Conservation (phyloP, 2,888 invertebrate genomes). For the Invenusta paracnida region DNA sequence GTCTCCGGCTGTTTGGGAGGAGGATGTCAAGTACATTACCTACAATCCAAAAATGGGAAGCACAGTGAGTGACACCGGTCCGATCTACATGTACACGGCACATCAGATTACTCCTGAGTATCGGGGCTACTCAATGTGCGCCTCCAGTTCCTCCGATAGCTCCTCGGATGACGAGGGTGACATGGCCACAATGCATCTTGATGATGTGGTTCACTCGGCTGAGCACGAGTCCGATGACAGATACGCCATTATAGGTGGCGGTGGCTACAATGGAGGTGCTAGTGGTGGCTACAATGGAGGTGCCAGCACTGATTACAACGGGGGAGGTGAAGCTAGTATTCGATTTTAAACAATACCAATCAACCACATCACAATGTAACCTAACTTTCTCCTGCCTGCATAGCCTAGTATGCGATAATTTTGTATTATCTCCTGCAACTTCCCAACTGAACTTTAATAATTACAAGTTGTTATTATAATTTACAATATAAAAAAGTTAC, state of each 20-base stretch:
- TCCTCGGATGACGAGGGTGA: neutral
- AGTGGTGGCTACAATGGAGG: neutral
- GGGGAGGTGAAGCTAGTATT: neutral
- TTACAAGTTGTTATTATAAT: too few relatives aligned
- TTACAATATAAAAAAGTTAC: too few relatives aligned
- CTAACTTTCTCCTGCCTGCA: too few relatives aligned
- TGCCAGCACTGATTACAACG: neutral
- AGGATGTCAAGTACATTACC: conserved; percentile 39
- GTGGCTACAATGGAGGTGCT: neutral
- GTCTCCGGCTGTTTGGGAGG: conserved; percentile 30
- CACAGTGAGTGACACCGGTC: conserved; percentile 30
- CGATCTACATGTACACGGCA: conserved; percentile 42
- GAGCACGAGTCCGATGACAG: neutral
- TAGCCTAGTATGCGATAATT: too few relatives aligned
- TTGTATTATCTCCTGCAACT: too few relatives aligned
- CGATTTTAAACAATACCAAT: neutral
- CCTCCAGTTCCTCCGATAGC: neutral
- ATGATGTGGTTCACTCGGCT: neutral
- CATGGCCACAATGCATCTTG: conserved; percentile 8
- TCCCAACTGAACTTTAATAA: too few relatives aligned
- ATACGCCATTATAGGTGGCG: neutral
- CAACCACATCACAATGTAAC: too few relatives aligned
- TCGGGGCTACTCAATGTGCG: neutral
- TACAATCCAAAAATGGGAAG: conserved; percentile 38
- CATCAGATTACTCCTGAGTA: conserved; percentile 37